Evolutionary conservation across 2,797 vertebrate genomes (phyloP).

Genomic region (Sebastolobus altivelis): DNA sequence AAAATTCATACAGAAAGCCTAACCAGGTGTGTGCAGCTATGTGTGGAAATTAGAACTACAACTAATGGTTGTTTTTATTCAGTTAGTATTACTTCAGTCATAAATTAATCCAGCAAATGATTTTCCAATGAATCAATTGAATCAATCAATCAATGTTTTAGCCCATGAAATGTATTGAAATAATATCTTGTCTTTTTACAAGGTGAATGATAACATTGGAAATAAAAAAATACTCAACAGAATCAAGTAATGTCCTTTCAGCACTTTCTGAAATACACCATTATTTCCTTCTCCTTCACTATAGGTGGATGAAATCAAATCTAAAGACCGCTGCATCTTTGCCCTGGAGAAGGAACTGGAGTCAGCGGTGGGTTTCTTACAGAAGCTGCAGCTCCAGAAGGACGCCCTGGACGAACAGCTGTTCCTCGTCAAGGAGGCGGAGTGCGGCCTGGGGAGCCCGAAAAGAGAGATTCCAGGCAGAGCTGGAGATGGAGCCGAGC

Average conservation of each 20-base stretch:
- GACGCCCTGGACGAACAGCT: constrained; percentile 97
- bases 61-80: neutral
- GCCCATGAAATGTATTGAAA: neutral
- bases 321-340: constrained; percentile 97
- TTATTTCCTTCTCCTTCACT: constrained; percentile 20
- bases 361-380: constrained; percentile 90
- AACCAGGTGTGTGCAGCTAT: neutral
- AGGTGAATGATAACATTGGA: neutral
- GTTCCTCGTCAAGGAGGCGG: constrained; percentile 96
- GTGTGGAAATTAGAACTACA: neutral
- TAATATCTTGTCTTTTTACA: neutral
- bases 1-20: neutral
- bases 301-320: constrained; percentile 99
- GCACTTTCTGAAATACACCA: neutral
- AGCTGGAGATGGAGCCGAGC: constrained; percentile 95
- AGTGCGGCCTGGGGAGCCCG: constrained; percentile 96
- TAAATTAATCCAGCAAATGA: neutral
- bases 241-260: no score
- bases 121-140: neutral
- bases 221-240: no score
- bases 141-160: neutral
- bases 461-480: constrained; percentile 98
- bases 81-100: neutral
- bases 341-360: constrained; percentile 97
- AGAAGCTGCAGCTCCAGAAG: constrained; percentile 97